Conservation (phyloP, 2,888 invertebrate species). For the Drosophila histrio region DNA sequence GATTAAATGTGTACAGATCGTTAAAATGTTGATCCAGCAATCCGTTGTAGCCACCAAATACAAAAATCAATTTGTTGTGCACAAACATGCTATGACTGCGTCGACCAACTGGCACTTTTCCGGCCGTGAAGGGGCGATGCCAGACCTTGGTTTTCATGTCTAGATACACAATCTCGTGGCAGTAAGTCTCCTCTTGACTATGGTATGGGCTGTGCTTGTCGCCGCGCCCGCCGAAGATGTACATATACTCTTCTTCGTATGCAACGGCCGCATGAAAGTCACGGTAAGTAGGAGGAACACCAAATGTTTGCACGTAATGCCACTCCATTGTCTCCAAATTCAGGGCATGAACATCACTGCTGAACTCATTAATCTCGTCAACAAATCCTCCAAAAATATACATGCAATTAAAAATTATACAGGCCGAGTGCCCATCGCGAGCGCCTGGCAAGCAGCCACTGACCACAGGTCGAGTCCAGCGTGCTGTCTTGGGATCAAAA, state of each 20-base stretch:
- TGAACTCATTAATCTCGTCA: slow-evolving; percentile 91
- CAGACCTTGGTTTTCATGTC: slow-evolving; percentile 90
- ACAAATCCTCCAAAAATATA: slow-evolving; percentile 96
- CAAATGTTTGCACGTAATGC: slow-evolving; percentile 87
- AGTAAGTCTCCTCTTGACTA: slow-evolving; percentile 90
- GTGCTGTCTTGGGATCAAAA: slow-evolving; percentile 90
- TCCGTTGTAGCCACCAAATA: slow-evolving; percentile 96
- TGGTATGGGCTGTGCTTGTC: slow-evolving; percentile 88
- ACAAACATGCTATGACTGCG: slow-evolving; percentile 96
- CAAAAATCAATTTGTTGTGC: slow-evolving; percentile 90
- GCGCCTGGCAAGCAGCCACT: slow-evolving; percentile 90
- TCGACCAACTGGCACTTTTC: slow-evolving; percentile 90
- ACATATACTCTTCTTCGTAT: slow-evolving; percentile 90
- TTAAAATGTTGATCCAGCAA: slow-evolving; percentile 91
- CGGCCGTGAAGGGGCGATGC: slow-evolving; percentile 87
- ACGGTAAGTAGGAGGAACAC: slow-evolving; percentile 89
- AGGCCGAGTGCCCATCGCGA: slow-evolving; percentile 96
- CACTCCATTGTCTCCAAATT: slow-evolving; percentile 90
- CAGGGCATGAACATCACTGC: slow-evolving; percentile 90
- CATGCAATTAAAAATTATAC: slow-evolving; percentile 91
- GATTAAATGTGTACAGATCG: slow-evolving; percentile 91
- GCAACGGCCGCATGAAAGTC: slow-evolving; percentile 96
- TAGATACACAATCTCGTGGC: slow-evolving; percentile 90
- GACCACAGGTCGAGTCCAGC: slow-evolving; percentile 88
- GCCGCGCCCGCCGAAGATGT: slow-evolving; percentile 95